These are phyloP conservation scores for Mamestra brassicae DNA, from an alignment of 2,888 invertebrate genomes.

Conservation along the genomic window DNA sequence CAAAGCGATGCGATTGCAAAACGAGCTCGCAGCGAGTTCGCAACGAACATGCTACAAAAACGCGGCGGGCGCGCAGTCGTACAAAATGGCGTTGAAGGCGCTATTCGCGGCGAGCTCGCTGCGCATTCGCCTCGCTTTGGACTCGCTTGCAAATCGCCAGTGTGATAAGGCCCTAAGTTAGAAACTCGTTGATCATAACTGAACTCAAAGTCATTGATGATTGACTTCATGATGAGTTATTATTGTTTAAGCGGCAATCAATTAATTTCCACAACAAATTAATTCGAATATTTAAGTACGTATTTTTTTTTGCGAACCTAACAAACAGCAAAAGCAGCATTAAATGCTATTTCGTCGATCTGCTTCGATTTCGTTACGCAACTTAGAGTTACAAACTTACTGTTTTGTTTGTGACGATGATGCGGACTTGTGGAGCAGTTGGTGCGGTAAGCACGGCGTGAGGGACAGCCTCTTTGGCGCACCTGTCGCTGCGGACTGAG, in stretches of 20 bases:
- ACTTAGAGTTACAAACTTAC: slow-evolving; percentile 60
- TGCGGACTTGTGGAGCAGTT: slow-evolving; percentile 44
- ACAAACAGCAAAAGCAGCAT: neutral
- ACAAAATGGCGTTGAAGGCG: too few relatives aligned
- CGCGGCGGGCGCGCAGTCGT: too few relatives aligned
- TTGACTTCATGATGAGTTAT: neutral
- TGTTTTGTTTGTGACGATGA: slow-evolving; percentile 48
- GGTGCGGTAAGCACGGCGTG: slow-evolving; percentile 22
- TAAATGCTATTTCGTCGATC: slow-evolving; percentile 1
- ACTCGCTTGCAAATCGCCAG: too few relatives aligned
- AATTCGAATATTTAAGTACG: neutral
- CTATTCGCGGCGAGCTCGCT: too few relatives aligned
- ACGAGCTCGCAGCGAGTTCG: too few relatives aligned
- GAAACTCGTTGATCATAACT: neutral
- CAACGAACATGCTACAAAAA: too few relatives aligned
- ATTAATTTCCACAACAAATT: neutral
- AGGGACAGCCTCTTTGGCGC: slow-evolving; percentile 59
- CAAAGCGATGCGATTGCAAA: too few relatives aligned
- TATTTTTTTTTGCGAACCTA: neutral
- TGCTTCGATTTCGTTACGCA: slow-evolving; percentile 33
- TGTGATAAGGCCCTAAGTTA: too few relatives aligned
- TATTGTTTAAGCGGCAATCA: slow-evolving; percentile 17
- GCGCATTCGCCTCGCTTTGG: too few relatives aligned
- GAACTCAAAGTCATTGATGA: slow-evolving; percentile 21
- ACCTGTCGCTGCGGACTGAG: slow-evolving; percentile 63